Conservation (phyloP, 1,140 invertebrate genomes). For the Spodoptera litura region DNA sequence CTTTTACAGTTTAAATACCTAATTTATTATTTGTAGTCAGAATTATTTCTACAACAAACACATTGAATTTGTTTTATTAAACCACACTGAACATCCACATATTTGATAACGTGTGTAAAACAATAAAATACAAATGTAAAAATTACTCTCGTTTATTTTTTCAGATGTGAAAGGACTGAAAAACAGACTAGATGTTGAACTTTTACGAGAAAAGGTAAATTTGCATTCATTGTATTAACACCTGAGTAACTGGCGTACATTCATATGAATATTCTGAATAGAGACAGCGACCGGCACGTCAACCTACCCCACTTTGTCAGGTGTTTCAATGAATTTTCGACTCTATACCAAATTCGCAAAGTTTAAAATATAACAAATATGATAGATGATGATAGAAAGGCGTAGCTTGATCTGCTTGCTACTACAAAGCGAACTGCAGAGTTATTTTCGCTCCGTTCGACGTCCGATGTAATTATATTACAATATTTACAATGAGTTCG, state of each 20-base stretch:
- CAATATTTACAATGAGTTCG: constrained; percentile 31
- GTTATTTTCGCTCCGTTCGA: background rate
- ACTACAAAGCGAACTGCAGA: background rate
- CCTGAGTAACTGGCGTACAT: background rate
- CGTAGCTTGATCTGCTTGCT: too few relatives aligned
- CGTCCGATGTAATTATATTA: constrained; percentile 19
- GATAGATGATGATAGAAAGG: too few relatives aligned
- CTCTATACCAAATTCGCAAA: too few relatives aligned
- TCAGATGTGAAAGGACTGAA: constrained; percentile 95
- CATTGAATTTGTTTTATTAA: background rate
- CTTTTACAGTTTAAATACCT: too few relatives aligned
- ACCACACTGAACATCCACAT: background rate
- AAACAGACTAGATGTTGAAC: constrained; percentile 93
- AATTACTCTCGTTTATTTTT: constrained; percentile 61
- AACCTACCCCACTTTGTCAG: too few relatives aligned
- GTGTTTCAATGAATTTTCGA: too few relatives aligned
- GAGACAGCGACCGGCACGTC: background rate
- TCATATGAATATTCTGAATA: constrained; percentile 29
- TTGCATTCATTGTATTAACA: constrained; percentile 25
- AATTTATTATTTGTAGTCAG: too few relatives aligned
- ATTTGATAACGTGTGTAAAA: constrained; percentile 14
- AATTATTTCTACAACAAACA: too few relatives aligned
- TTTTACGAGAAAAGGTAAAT: constrained; percentile 94
- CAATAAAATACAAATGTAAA: constrained; percentile 32
- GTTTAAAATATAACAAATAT: too few relatives aligned